Conservation (phyloP, 2,888 invertebrate species). For the Ectemnius continuus region DNA sequence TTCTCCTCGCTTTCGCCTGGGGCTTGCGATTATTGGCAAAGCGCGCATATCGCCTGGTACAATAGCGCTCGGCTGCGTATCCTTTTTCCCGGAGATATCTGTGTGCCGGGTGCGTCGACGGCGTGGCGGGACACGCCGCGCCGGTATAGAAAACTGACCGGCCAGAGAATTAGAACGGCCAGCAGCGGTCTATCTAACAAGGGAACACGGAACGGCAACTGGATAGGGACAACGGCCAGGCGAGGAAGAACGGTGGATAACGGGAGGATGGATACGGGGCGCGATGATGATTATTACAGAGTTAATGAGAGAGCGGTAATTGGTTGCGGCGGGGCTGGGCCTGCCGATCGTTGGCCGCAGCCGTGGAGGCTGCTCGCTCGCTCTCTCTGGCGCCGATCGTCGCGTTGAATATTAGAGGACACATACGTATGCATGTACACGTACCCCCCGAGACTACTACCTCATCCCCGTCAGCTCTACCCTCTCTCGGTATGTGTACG, state of each 20-base stretch:
- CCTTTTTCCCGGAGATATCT: constrained; percentile 49
- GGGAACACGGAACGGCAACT: not conserved
- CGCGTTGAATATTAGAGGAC: constrained; percentile 50
- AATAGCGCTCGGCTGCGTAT: constrained; percentile 18
- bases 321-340: constrained; percentile 67
- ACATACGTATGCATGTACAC: constrained; percentile 13
- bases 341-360: constrained; percentile 56
- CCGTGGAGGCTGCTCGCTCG: constrained; percentile 22
- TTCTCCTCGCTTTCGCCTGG: constrained; percentile 14
- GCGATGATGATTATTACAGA: constrained; percentile 63
- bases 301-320: constrained; percentile 75
- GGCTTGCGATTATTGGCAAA: constrained; percentile 27
- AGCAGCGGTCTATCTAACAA: not conserved
- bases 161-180: constrained; percentile 6
- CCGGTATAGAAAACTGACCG: constrained; percentile 3
- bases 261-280: constrained; percentile 22
- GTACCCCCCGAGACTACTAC: too few species aligned
- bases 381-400: constrained; percentile 46
- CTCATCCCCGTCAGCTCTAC: too few species aligned
- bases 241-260: not conserved
- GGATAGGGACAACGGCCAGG: not conserved
- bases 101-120: not conserved
- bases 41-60: not conserved
- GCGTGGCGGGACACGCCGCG: not conserved
- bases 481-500: constrained; percentile 2